phyloP scores from a whole-genome alignment of 37 sponge, comb jelly and placozoan species.

The Petrosia ficiformis region DNA sequence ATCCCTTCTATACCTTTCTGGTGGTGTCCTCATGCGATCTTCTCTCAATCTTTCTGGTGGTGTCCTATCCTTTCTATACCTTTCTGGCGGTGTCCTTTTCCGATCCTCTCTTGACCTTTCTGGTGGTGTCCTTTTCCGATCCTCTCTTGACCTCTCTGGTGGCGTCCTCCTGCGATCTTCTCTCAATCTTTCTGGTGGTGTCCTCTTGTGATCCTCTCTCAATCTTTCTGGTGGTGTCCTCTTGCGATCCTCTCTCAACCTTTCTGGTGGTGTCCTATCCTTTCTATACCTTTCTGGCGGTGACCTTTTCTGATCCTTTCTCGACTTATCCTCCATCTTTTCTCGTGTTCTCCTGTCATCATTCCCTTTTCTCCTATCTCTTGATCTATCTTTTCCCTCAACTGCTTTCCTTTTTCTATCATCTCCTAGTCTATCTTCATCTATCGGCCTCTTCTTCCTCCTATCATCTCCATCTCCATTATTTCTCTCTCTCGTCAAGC shows the following conservation, averaged over 20 bases:
- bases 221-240: neutral
- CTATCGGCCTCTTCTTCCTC: neutral
- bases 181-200: neutral
- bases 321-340: constrained; percentile 3
- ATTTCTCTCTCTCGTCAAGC: neutral
- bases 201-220: neutral
- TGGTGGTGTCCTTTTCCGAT: neutral
- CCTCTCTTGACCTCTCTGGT: neutral
- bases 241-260: neutral
- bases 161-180: too few relatives aligned
- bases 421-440: neutral
- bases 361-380: neutral
- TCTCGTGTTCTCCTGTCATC: neutral
- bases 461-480: constrained; percentile 11
- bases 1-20: too few relatives aligned
- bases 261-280: neutral
- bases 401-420: constrained; percentile 14
- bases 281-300: neutral
- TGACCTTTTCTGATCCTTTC: neutral
- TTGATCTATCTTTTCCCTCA: neutral
- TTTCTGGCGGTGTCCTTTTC: neutral
- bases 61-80: neutral
- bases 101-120: constrained; percentile 7
- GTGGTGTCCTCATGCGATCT: too few relatives aligned
- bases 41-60: neutral